Base-by-base conservation (phyloP, 1,140 invertebrate genomes). In the Thaumetopoea pityocampa region DNA sequence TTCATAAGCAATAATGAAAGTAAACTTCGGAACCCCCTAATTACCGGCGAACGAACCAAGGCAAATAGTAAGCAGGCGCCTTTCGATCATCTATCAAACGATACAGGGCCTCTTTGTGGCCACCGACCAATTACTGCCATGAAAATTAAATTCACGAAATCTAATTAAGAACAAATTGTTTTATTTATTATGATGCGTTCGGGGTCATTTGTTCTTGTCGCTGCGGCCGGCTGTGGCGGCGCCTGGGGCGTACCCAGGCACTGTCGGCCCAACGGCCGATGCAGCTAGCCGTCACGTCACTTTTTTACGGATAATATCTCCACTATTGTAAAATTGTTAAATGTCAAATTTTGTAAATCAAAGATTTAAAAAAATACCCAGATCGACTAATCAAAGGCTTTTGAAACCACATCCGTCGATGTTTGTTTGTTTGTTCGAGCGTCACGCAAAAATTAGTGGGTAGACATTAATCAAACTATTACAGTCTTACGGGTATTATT, bases 101-200 rank as follows among this genome's bases (percentile, higher is more conserved):
- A 84, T 82, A 82, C 73, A 78, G 63, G 57, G 32, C 20, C 55
- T 64, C 77, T 84, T 84, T 84, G 78, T 82, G 73, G 66, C 73
- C 73, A 79, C 80, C 74, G 77, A 80, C 80, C 80, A 78, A 84
- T 84, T 84, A 84, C 80, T 51, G 72, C 66, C 77, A 84, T 82
- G 80, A 82, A 82, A 84, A 84, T 84, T 84, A 84, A 84, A 84
- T 84, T 82, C 80, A 84, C 78, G 78, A 84, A 84, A 84, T 84
- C 80, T 84, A 84, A 84, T 84, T 84, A 84, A 80, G 73, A 82
- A 82, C 69, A 84, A 84, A 84, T 84, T 84, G 80, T 84, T 84
- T 84, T 84, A 84, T 84, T 81, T 84, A 84, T 84, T 81, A 84
- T 84, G 77, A 81, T 84, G 76, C 77, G 76, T 71, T n/a, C 36